Evolutionary conservation across 2,113 vertebrate species (phyloP), one percentile per base, ranked within the genome.

Genomic region (Morone saxatilis): DNA sequence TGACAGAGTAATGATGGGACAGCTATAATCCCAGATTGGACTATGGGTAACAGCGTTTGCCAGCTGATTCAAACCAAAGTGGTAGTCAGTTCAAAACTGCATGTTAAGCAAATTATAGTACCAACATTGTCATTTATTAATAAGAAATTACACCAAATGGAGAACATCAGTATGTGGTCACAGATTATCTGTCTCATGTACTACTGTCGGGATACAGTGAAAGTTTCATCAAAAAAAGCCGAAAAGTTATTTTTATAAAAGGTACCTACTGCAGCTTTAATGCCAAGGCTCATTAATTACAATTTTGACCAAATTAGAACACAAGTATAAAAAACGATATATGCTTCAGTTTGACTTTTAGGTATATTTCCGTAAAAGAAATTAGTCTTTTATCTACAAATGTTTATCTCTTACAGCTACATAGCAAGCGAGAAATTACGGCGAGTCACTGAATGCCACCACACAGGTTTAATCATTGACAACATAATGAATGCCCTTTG

Each of bases 371-470:
- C 31, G 31, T 31, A 31, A 31, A 31, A 31, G 3, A 31, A 31
- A 31, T 31, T 31, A 3, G 31, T 76, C n/a, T 71, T 80, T 86
- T 71, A 59, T 80, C 54, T 47, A 31, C 43, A 11, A 57, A 60
- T 72, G 48, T 69, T 79, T 79, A 81, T 84, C 74, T 79, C 22
- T 60, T 67, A 45, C 40, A 20, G 43, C 73, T 78, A 36, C 25
- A 1, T 41, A 45, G 50, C 43, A 31, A 36, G 56, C 12, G 25
- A 74, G 36, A 77, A 73, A 71, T 69, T 80, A 69, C 5, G 16
- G 71, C 3, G 67, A 87, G 87, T 62, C 76, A 59, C 62, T 83
- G 78, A 90, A 86, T 80, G 53, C 76, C 81, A 75, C 57, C 60
- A 12, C 60, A 10, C 78, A 72, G 60, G 79, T 83, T 80, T 80